Evolutionary conservation across 2,888 invertebrate species (phyloP).

Genomic region (Scotopteryx bipunctaria): DNA sequence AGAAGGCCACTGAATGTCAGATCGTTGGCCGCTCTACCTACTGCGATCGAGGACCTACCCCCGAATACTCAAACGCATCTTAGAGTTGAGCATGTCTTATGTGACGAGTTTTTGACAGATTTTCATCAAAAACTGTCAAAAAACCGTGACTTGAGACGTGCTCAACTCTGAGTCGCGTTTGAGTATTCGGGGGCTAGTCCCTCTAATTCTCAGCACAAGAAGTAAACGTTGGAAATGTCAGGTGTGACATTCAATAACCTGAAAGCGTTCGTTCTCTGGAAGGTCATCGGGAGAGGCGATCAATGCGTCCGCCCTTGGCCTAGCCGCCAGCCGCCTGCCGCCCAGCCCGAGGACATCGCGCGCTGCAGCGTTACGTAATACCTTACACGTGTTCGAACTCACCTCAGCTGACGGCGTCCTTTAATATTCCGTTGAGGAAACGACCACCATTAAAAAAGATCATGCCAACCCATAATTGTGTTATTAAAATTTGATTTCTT

Average conservation of each 20-base stretch:
- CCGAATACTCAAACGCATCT: not conserved
- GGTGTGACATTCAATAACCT: not conserved
- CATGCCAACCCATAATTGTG: constrained; percentile 7
- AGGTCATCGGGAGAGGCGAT: constrained; percentile 47
- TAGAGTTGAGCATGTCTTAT: not conserved
- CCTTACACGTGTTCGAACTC: constrained; percentile 30
- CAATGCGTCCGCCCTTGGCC: constrained; percentile 78
- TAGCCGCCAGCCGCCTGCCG: constrained; percentile 41
- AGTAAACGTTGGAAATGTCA: no score
- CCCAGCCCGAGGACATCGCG: constrained; percentile 61
- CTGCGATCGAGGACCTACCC: not conserved
- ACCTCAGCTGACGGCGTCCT: constrained; percentile 24
- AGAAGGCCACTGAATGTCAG: constrained; percentile 7
- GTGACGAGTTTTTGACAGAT: not conserved
- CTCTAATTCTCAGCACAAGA: no score
- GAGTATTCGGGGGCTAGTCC: no score
- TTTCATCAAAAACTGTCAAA: no score
- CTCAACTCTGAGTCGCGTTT: no score
- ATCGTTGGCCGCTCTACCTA: constrained; percentile 7
- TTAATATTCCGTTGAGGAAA: constrained; percentile 17
- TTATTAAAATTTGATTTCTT: constrained; percentile 17
- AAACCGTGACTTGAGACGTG: no score
- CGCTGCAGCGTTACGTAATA: constrained; percentile 70
- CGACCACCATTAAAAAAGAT: constrained; percentile 7
- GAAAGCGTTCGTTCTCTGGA: constrained; percentile 43